Evolutionary conservation across 1,140 invertebrate genomes (phyloP).

Genomic region (Apis laboriosa): DNA sequence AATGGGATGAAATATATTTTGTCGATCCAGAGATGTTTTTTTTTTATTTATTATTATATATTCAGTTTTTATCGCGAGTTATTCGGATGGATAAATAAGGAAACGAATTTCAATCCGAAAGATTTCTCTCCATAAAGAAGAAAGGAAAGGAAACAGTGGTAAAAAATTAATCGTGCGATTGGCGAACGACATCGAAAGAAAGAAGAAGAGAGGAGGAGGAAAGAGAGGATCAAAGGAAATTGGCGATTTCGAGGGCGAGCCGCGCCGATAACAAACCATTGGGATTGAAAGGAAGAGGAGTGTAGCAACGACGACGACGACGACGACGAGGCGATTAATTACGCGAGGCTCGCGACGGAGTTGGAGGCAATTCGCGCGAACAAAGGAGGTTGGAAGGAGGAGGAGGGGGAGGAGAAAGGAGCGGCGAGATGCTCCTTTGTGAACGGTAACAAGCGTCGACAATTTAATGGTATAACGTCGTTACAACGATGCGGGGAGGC

Average conservation of each 20-base stretch:
- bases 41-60: no score
- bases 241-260: conserved; percentile 15
- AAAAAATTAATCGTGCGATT: no score
- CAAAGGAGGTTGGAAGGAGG: neutral
- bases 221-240: neutral
- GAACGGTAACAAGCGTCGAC: conserved; percentile 69
- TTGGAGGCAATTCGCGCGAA: conserved; percentile 27
- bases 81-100: no score
- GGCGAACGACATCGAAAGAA: no score
- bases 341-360: conserved; percentile 32
- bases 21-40: no score
- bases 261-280: conserved; percentile 2
- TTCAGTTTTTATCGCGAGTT: no score
- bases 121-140: no score
- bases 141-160: no score
- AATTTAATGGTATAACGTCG: conserved; percentile 76
- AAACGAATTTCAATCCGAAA: no score
- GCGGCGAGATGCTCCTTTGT: conserved; percentile 37
- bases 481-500: conserved; percentile 62
- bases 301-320: neutral
- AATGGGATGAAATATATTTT: no score
- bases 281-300: neutral
- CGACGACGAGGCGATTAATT: conserved; percentile 43
- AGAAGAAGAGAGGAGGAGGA: neutral
- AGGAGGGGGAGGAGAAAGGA: conserved; percentile 19